Base-by-base conservation (phyloP, 2,888 invertebrate genomes). In the Drepanosiphum platanoidis region DNA sequence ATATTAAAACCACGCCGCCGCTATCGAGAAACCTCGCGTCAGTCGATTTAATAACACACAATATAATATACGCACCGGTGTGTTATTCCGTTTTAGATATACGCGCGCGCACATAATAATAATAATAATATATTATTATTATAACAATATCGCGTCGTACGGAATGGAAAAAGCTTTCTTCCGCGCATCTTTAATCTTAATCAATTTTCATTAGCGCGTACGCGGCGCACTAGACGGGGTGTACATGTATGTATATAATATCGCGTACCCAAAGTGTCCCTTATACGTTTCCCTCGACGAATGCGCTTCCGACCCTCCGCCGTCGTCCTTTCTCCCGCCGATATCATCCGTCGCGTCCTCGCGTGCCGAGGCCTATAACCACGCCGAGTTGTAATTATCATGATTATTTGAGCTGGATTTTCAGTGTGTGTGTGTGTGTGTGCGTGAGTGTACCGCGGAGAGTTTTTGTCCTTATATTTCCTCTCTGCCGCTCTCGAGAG, bases 391-490 rank as follows among this genome's bases (percentile, higher is more conserved):
- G 83, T 83, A 83, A 83, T 83, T 75, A 83, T 75, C 75, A 66
- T 83, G 83, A 83, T 83, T 83, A 75, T 83, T 66, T 36, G 74
- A 66, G 83, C 66, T 32, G 83, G 66, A 22, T 66, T n/a, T n/a
- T n/a, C n/a, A n/a, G n/a, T n/a, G n/a, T n/a, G n/a, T n/a, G n/a
- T n/a, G n/a, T n/a, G n/a, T n/a, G n/a, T n/a, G n/a, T n/a, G n/a
- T n/a, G n/a, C n/a, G n/a, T n/a, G n/a, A n/a, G n/a, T n/a, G n/a
- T n/a, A n/a, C n/a, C n/a, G n/a, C n/a, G 61, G 64, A 46, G 72
- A 82, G 74, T 83, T 83, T 83, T 83, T 83, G 83, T 83, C 74
- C 27, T 74, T 64, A 27, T n/a, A n/a, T n/a, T n/a, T 18, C 34
- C 39, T n/a, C 27, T 4, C 36, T 27, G 15, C 30, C 9, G 30